Conservation (phyloP, 2,113 vertebrate species). For the Chionis minor region DNA sequence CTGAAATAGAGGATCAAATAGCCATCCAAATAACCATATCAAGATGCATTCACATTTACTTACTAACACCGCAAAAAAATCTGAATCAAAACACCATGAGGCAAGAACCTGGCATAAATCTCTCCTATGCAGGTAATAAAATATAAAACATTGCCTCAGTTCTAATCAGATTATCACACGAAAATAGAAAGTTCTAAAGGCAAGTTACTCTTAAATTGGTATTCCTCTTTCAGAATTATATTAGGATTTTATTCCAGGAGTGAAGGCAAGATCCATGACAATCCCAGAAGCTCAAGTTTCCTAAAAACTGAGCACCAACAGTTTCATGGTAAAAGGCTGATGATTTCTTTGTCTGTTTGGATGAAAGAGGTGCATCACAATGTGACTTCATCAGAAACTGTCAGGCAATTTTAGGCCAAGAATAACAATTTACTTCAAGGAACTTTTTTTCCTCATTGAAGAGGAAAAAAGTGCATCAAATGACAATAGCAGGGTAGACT, state of each 20-base stretch:
- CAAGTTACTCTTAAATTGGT: not conserved
- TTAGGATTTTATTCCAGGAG: not conserved
- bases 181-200: not conserved
- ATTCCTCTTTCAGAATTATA: not conserved
- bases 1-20: not conserved
- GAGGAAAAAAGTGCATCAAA: not conserved
- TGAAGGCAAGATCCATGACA: not conserved
- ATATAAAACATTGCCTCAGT: not conserved
- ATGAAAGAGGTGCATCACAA: not conserved
- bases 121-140: not conserved
- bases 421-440: not conserved
- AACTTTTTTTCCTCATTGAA: not conserved
- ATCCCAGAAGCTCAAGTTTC: not conserved
- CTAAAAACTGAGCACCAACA: not conserved
- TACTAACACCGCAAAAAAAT: not conserved
- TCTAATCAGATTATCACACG: not conserved
- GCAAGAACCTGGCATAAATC: not conserved
- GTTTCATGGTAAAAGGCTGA: not conserved
- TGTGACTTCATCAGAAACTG: not conserved
- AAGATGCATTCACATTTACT: not conserved
- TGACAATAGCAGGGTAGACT: not conserved
- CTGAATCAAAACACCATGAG: not conserved
- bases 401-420: not conserved
- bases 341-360: not conserved
- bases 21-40: not conserved